Percentiles rank a stretch among this genome's conserved stretches.
Evolutionary conservation across 2,888 invertebrate species (phyloP).

Genomic region (Eupithecia centaureata): DNA sequence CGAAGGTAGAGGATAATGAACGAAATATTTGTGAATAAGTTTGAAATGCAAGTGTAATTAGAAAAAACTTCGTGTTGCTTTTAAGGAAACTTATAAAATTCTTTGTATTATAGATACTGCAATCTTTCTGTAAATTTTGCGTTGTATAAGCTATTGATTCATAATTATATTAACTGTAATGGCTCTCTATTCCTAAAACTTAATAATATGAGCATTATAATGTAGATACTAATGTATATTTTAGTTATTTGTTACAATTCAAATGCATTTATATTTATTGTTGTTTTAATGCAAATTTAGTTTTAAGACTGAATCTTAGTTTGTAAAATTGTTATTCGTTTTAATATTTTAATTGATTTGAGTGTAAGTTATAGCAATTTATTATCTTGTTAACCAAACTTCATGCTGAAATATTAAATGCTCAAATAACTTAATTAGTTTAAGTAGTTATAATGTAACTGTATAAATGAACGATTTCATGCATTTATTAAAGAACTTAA

Average conservation of each 20-base stretch:
- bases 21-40: not conserved
- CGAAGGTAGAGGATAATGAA: constrained; percentile 42
- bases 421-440: constrained; percentile 48
- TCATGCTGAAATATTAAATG: constrained; percentile 34
- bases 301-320: constrained; percentile 61
- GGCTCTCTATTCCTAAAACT: constrained; percentile 38
- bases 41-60: not conserved
- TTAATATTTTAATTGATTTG: constrained; percentile 27
- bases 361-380: constrained; percentile 14
- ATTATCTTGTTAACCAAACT: constrained; percentile 37
- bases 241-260: constrained; percentile 60
- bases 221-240: constrained; percentile 46
- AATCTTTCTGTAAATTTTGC: constrained; percentile 6
- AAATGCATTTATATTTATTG: constrained; percentile 73
- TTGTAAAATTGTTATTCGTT: constrained; percentile 33
- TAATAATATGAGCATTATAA: constrained; percentile 24
- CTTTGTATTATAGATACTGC: not conserved
- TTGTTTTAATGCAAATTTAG: constrained; percentile 55
- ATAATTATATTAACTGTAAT: not conserved
- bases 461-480: constrained; percentile 61
- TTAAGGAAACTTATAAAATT: not conserved
- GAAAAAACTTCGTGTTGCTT: not conserved
- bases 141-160: not conserved
- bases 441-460: constrained; percentile 45
- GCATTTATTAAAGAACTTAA: constrained; percentile 74